Evolutionary conservation across 2,888 invertebrate species (phyloP).

Genomic region (Himalopsyche anomala): DNA sequence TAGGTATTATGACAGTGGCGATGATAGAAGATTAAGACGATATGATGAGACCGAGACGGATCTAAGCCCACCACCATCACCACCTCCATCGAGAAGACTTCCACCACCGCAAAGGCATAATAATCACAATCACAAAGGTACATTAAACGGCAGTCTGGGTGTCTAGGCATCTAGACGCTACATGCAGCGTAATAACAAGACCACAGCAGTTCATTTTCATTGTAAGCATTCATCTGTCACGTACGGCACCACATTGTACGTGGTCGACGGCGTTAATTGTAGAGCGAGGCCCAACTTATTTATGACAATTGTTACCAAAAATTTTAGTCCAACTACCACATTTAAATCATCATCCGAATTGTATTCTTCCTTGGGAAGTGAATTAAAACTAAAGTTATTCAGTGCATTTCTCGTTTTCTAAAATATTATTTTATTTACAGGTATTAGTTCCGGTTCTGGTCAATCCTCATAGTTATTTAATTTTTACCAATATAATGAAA

Average conservation of each 20-base stretch:
- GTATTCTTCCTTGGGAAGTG: no score
- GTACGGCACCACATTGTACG: no score
- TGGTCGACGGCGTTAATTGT: no score
- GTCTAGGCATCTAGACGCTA: no score
- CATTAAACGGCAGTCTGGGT: background rate
- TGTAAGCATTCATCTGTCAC: no score
- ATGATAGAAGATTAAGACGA: slow-evolving; percentile 69
- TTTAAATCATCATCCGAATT: no score
- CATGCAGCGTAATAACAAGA: no score
- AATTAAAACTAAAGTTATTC: no score
- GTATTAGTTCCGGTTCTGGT: slow-evolving; percentile 79
- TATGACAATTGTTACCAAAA: no score
- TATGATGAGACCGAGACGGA: slow-evolving; percentile 80
- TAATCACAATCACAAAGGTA: slow-evolving; percentile 69
- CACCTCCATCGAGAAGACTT: slow-evolving; percentile 75
- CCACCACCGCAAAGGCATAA: slow-evolving; percentile 72
- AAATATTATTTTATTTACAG: slow-evolving; percentile 68
- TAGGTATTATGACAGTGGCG: slow-evolving; percentile 70
- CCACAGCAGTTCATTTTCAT: no score
- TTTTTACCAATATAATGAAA: background rate
- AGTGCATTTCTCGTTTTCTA: background rate
- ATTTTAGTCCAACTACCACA: no score
- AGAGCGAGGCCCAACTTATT: no score
- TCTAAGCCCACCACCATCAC: slow-evolving; percentile 81
- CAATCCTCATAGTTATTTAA: slow-evolving; percentile 78